Percentiles rank a stretch among this genome's conserved stretches.
These are phyloP conservation scores for Ginglymostoma cirratum DNA, from an alignment of 2,113 vertebrate species.

Conservation along the genomic window DNA sequence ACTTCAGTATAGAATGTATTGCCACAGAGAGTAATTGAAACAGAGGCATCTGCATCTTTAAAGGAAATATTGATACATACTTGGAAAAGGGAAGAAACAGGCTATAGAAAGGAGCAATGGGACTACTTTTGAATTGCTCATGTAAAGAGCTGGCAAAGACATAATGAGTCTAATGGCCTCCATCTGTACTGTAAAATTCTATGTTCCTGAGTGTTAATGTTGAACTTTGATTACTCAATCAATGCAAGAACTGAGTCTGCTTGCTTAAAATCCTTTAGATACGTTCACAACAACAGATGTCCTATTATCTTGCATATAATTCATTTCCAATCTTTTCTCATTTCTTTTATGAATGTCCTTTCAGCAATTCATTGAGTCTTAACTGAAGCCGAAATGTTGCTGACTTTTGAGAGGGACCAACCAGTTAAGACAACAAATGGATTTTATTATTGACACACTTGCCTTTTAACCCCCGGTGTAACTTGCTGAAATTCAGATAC, in stretches of 20 bases:
- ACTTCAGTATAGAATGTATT: not conserved
- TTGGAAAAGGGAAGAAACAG: not conserved
- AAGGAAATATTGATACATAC: not conserved
- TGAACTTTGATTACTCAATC: slow-evolving; percentile 13
- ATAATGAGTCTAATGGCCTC: not conserved
- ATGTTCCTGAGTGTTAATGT: not conserved
- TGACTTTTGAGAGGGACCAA: slow-evolving; percentile 10
- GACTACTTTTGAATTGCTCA: slow-evolving; percentile 16
- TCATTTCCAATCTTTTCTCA: slow-evolving; percentile 13
- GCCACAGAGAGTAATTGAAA: not conserved
- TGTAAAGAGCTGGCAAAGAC: not conserved
- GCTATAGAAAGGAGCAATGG: not conserved
- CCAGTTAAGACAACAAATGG: not conserved
- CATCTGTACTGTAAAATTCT: not conserved
- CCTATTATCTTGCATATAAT: not conserved
- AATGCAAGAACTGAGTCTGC: not conserved
- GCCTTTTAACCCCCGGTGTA: not conserved
- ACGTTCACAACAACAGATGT: not conserved
- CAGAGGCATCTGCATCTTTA: not conserved
- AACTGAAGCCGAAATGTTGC: slow-evolving; percentile 11
- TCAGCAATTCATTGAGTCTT: slow-evolving; percentile 24
- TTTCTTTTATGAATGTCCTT: slow-evolving; percentile 10
- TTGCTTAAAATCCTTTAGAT: not conserved
- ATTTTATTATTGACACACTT: not conserved
- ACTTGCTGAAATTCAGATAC: not conserved